These are phyloP conservation scores for Nemotelus nigrinus DNA, from an alignment of 2,888 invertebrate species.

Conservation along the genomic window DNA sequence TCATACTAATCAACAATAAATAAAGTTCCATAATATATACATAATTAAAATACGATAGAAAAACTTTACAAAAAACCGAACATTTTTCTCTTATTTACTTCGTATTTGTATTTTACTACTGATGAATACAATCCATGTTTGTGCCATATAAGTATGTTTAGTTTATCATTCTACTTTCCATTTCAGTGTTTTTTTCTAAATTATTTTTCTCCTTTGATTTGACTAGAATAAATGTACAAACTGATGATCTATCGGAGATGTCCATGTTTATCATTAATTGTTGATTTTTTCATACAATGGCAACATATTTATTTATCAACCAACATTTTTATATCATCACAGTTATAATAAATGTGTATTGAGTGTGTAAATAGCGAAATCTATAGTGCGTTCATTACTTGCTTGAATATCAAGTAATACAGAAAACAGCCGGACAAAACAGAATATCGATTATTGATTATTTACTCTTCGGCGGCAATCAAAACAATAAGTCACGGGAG, in stretches of 20 bases:
- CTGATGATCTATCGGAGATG: conserved; percentile 4
- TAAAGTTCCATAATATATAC: conserved; percentile 43
- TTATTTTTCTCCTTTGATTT: conserved; percentile 36
- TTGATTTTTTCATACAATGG: conserved; percentile 46
- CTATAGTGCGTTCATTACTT: too few relatives aligned
- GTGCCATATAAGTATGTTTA: neutral
- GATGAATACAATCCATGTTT: conserved; percentile 34
- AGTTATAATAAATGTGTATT: neutral
- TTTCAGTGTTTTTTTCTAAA: too few relatives aligned
- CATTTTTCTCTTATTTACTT: neutral
- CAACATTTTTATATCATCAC: conserved; percentile 44
- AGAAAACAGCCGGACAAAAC: too few relatives aligned
- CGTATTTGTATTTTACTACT: conserved; percentile 21
- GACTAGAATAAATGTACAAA: conserved; percentile 50
- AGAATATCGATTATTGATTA: too few relatives aligned
- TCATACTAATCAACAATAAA: conserved; percentile 49
- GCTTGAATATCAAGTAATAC: too few relatives aligned
- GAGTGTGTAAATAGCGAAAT: too few relatives aligned
- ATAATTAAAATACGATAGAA: conserved; percentile 44
- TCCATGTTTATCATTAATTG: conserved; percentile 10
- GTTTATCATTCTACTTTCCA: neutral
- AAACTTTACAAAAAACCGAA: conserved; percentile 38
- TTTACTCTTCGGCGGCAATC: too few relatives aligned
- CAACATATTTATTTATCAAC: conserved; percentile 46
- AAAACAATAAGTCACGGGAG: too few relatives aligned